Evolutionary conservation across 2,888 invertebrate genomes (phyloP), one percentile per base, ranked within the genome.

Genomic region (Fragum sueziense): DNA sequence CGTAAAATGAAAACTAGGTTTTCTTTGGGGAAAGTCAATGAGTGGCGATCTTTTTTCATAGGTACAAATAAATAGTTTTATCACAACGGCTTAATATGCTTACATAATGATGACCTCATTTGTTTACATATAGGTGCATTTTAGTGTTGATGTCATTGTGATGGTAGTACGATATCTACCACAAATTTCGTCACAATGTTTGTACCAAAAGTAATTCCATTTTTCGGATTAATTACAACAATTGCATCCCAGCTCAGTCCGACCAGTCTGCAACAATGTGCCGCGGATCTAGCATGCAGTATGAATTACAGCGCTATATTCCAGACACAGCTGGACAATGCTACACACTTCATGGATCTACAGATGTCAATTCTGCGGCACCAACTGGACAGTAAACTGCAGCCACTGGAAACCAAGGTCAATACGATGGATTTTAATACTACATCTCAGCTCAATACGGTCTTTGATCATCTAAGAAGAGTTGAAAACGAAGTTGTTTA

Each of bases 261-360:
- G 7, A 51, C 65, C 6, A 67, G 57, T 20, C 33, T 79, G 25
- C 82, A 82, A 52, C 81, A 83, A 74, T 85, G 83, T 31, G 76
- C 76, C 0, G 78, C 83, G 6, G 79, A 82, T 68, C 33, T 85
- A 37, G 85, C 85, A 1, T 85, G 83, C 61, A 80, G 74, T 33
- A 71, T 84, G 25, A 79, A 85, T 52, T 85, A 83, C 71, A 70
- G 69, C 33, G 59, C 76, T 22, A 54, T 76, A 27, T 84, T 83
- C 52, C 76, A 85, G 41, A 68, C 79, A 6, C 79, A 85, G 68
- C 73, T 85, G 0, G 83, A 80, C 47, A 83, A 85, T 52, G 54
- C 72, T 14, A 81, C 70, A 0, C 73, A 79, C 47, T 77, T 75
- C 54, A 51, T 76, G 31, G 79, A 78, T n/a, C 70, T 82, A 7